Percentiles rank a stretch among this genome's conserved stretches.
Evolutionary conservation across 2,888 invertebrate species (phyloP).

Genomic region (Mesoligia furuncula): DNA sequence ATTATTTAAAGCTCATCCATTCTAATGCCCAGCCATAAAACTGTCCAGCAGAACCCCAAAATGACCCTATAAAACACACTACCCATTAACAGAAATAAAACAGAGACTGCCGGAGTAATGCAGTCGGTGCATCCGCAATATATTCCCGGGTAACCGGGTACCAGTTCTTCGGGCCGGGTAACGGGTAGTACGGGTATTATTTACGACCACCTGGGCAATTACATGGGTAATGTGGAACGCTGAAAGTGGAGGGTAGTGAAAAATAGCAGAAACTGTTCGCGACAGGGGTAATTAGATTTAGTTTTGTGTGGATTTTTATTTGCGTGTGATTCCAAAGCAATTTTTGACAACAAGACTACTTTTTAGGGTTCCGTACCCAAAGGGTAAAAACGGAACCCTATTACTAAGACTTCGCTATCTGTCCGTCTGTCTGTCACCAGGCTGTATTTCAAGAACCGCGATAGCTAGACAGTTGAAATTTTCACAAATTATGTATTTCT

Average conservation of each 20-base stretch:
- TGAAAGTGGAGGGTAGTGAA: slow-evolving; percentile 69
- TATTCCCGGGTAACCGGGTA: slow-evolving; percentile 44
- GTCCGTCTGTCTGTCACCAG: no score
- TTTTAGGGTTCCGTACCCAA: no score
- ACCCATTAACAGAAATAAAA: slow-evolving; percentile 63
- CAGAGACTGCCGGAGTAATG: slow-evolving; percentile 59
- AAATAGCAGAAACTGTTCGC: slow-evolving; percentile 63
- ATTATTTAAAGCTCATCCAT: slow-evolving; percentile 9
- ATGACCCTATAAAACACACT: slow-evolving; percentile 53
- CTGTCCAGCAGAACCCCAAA: slow-evolving; percentile 34
- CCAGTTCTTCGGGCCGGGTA: slow-evolving; percentile 22
- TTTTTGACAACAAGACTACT: not conserved
- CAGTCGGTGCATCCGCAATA: slow-evolving; percentile 63
- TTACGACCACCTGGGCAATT: slow-evolving; percentile 78
- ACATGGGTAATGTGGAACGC: slow-evolving; percentile 77
- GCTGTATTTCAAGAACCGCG: no score
- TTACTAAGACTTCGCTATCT: no score
- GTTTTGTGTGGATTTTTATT: slow-evolving; percentile 55
- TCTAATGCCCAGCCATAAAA: slow-evolving; percentile 32
- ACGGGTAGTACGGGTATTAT: slow-evolving; percentile 67
- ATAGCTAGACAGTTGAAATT: no score
- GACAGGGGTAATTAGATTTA: slow-evolving; percentile 62
- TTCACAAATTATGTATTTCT: no score
- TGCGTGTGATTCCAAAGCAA: not conserved
- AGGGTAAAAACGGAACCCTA: no score